Evolutionary conservation across 2,113 vertebrate genomes (phyloP).

Genomic region (Chroicocephalus ridibundus): DNA sequence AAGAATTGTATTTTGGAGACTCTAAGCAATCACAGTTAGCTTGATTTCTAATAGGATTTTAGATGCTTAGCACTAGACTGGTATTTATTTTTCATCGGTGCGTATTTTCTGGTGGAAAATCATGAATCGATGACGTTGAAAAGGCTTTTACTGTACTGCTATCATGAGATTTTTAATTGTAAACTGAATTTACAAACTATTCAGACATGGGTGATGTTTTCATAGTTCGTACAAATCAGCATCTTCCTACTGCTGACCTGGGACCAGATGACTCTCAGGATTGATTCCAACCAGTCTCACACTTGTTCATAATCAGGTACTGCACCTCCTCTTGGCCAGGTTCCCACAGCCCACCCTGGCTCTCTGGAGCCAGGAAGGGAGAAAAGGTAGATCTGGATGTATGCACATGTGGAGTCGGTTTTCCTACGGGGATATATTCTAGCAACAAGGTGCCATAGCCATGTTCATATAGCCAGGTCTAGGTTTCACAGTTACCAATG

Average conservation of each 20-base stretch:
- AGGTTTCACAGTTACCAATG: background rate
- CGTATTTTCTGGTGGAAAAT: background rate
- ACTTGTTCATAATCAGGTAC: background rate
- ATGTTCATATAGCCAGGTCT: background rate
- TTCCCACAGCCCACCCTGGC: background rate
- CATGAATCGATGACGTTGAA: background rate
- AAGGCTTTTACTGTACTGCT: background rate
- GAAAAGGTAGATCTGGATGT: background rate
- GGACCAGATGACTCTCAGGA: background rate
- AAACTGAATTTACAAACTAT: background rate
- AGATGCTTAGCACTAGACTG: background rate
- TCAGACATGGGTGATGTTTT: background rate
- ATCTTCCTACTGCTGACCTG: background rate
- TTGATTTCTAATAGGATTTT: background rate
- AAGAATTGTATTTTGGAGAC: background rate
- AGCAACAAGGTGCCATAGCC: background rate
- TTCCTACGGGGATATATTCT: background rate
- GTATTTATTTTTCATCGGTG: background rate
- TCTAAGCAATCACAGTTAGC: background rate
- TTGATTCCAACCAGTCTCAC: background rate
- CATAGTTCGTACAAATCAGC: background rate
- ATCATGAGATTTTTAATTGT: background rate
- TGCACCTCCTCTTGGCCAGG: background rate
- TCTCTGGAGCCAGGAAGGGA: background rate
- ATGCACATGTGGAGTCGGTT: background rate